Evolutionary conservation across 1,140 invertebrate genomes (phyloP).

Genomic region (Ditylenchus dipsaci): DNA sequence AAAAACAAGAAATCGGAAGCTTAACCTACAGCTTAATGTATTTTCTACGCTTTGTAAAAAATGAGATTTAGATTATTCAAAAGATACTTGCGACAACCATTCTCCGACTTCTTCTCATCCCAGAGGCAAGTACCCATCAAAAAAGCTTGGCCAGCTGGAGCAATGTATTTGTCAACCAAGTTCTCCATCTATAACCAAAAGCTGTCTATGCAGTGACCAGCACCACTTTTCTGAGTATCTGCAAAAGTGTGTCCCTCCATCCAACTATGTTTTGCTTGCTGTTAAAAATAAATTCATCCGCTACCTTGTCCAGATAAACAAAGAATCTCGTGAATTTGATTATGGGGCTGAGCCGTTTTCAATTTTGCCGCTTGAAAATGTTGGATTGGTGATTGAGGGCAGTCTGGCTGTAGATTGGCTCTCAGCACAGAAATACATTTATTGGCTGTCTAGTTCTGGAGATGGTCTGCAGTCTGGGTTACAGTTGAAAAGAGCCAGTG

Average conservation of each 20-base stretch:
- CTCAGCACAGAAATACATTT: background rate
- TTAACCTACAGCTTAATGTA: too few species aligned
- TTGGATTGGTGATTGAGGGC: background rate
- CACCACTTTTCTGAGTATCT: background rate
- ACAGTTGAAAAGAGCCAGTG: too few species aligned
- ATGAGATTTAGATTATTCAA: too few species aligned
- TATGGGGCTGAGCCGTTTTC: background rate
- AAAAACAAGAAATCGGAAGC: too few species aligned
- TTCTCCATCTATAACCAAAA: too few species aligned
- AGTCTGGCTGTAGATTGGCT: conserved; percentile 1
- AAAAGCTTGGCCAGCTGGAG: too few species aligned
- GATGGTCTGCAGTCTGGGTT: too few species aligned
- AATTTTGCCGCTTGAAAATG: background rate
- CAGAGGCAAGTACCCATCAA: too few species aligned
- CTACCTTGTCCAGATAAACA: background rate
- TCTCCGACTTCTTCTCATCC: too few species aligned
- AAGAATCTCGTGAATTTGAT: background rate
- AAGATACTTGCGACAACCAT: too few species aligned
- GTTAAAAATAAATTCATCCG: background rate
- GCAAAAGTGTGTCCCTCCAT: background rate
- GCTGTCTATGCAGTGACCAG: background rate
- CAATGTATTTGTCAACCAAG: too few species aligned
- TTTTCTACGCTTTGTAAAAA: too few species aligned
- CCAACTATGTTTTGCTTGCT: background rate
- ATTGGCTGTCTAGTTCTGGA: background rate